Conservation (phyloP, 2,113 vertebrate genomes). For the Thamnophis sirtalis region DNA sequence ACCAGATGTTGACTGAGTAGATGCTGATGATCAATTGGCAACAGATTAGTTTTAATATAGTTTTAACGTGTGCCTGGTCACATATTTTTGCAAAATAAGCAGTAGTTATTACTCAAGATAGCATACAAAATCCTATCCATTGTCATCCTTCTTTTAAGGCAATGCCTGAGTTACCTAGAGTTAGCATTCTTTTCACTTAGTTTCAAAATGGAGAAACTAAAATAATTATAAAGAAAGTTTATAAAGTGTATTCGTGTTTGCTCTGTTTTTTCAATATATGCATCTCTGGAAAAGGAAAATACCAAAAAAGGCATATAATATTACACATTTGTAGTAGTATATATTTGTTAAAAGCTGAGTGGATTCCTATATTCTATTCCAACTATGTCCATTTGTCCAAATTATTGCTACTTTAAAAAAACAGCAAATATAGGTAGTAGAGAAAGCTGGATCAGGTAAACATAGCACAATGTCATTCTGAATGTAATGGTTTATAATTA, state of each 20-base stretch:
- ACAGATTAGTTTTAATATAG: background rate
- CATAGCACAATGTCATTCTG: slow-evolving; percentile 11
- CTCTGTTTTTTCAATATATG: background rate
- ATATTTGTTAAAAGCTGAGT: background rate
- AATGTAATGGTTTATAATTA: slow-evolving; percentile 33
- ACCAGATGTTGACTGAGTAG: background rate
- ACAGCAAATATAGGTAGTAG: slow-evolving; percentile 2
- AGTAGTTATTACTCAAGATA: background rate
- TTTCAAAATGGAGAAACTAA: background rate
- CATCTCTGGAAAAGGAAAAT: background rate
- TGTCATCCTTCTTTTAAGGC: background rate
- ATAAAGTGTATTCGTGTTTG: background rate
- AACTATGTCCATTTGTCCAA: slow-evolving; percentile 1
- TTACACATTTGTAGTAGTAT: background rate
- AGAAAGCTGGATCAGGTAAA: slow-evolving; percentile 1
- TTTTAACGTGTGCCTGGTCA: background rate
- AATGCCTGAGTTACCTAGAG: background rate
- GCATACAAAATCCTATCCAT: background rate
- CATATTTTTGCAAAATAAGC: background rate
- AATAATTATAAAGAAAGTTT: background rate
- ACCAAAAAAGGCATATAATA: background rate
- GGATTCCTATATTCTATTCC: background rate
- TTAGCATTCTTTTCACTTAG: background rate
- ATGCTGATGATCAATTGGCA: background rate
- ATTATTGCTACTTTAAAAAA: background rate